phyloP scores from a whole-genome alignment of 2,888 invertebrate genomes.

The Holacanthella duospinosa region DNA sequence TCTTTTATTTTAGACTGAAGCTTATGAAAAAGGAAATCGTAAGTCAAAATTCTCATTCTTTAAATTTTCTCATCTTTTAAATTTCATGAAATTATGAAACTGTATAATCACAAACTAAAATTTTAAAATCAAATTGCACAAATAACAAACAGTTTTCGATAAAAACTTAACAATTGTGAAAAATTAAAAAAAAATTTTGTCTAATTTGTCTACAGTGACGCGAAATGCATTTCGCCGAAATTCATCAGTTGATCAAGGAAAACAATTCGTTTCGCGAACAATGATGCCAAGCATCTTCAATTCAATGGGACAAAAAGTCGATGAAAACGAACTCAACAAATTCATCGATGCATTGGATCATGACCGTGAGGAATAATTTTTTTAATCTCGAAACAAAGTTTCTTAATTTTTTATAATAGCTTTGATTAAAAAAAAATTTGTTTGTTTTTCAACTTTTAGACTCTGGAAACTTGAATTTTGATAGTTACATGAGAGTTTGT shows the following conservation, averaged over 20 bases:
- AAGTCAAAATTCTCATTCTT: no score
- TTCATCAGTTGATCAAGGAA: background rate
- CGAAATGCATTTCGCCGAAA: constrained; percentile 6
- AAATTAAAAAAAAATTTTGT: no score
- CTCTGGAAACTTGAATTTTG: constrained; percentile 1
- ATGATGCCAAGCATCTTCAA: background rate
- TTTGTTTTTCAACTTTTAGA: background rate
- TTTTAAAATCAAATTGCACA: no score
- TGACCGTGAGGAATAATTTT: constrained; percentile 8
- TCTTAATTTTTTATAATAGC: background rate
- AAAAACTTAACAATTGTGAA: no score
- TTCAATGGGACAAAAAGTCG: constrained; percentile 3
- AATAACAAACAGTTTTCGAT: no score
- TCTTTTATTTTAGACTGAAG: no score
- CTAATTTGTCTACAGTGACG: constrained; percentile 4
- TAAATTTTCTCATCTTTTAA: no score
- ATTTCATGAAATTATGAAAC: no score
- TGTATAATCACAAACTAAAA: no score
- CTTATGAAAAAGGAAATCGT: no score
- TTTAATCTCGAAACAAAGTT: no score
- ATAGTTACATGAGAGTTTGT: constrained; percentile 3
- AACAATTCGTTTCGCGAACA: background rate
- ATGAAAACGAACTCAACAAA: background rate
- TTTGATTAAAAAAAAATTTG: background rate
- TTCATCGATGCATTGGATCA: background rate